These are phyloP conservation scores for Montipora sp. DNA, from an alignment of 64 coral and sea anemone species.

Conservation along the genomic window DNA sequence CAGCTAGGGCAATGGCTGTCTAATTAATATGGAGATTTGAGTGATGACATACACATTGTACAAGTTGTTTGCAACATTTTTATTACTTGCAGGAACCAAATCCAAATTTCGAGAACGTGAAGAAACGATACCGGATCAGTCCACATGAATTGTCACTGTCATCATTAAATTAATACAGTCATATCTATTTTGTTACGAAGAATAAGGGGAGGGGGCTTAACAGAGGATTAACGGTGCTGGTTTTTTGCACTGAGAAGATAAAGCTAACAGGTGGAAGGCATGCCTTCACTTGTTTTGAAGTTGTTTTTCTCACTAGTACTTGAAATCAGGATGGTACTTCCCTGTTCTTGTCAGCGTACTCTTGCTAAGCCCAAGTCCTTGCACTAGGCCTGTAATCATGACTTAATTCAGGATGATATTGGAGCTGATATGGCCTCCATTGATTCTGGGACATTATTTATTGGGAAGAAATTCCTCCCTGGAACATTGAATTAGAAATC, in stretches of 20 bases:
- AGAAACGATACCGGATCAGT: no score
- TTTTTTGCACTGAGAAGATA: neutral
- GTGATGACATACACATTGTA: no score
- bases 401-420: neutral
- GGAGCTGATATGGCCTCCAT: constrained; percentile 28
- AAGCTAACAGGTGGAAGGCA: neutral
- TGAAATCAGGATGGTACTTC: neutral
- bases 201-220: no score
- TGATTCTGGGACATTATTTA: constrained; percentile 12
- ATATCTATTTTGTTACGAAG: no score
- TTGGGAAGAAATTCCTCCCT: constrained; percentile 51
- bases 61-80: no score
- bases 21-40: no score
- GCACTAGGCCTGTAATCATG: neutral
- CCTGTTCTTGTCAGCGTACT: neutral
- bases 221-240: no score
- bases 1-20: no score
- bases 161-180: no score
- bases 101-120: no score
- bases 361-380: neutral
- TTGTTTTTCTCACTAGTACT: neutral
- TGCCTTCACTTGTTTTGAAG: neutral
- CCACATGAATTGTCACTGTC: no score
- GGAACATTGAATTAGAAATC: neutral
- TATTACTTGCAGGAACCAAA: no score